These are phyloP conservation scores for Ormyrus rosae DNA, from an alignment of 2,888 invertebrate species.

Conservation along the genomic window DNA sequence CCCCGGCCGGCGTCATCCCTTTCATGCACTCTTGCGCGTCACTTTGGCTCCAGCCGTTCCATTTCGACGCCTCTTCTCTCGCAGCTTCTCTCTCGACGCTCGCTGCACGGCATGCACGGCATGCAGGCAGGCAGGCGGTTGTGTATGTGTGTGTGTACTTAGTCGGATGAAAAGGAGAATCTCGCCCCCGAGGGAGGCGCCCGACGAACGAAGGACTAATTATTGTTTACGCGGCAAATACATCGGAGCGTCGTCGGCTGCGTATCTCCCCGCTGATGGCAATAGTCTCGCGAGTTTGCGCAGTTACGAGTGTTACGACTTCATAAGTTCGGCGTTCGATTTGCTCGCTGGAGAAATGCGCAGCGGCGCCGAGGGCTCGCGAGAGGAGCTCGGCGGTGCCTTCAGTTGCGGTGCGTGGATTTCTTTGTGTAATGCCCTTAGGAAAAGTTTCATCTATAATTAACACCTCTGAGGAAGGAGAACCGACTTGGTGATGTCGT, in stretches of 20 bases:
- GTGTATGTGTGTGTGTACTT: not conserved
- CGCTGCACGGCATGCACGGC: too few species aligned
- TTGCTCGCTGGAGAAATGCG: not conserved
- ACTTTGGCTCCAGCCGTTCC: conserved; percentile 21
- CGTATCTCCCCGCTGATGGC: not conserved
- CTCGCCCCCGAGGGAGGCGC: not conserved
- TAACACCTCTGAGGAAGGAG: too few species aligned
- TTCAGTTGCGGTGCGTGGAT: too few species aligned
- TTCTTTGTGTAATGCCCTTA: too few species aligned
- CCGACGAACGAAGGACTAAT: conserved; percentile 62
- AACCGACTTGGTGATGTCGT: too few species aligned
- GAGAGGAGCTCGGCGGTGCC: too few species aligned
- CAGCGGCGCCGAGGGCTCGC: too few species aligned
- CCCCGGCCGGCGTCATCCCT: not conserved
- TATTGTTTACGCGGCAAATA: conserved; percentile 70
- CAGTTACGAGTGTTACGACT: conserved; percentile 9
- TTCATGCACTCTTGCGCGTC: conserved; percentile 21
- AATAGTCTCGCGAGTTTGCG: not conserved
- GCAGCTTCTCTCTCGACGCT: not conserved
- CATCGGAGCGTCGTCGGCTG: conserved; percentile 55
- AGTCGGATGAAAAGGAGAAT: conserved; percentile 17
- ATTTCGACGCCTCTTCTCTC: conserved; percentile 29
- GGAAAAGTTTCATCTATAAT: too few species aligned
- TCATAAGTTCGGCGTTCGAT: conserved; percentile 35
- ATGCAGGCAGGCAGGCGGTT: too few species aligned